Base-by-base conservation (phyloP, 1,140 invertebrate genomes). In the Cherax destructor region DNA sequence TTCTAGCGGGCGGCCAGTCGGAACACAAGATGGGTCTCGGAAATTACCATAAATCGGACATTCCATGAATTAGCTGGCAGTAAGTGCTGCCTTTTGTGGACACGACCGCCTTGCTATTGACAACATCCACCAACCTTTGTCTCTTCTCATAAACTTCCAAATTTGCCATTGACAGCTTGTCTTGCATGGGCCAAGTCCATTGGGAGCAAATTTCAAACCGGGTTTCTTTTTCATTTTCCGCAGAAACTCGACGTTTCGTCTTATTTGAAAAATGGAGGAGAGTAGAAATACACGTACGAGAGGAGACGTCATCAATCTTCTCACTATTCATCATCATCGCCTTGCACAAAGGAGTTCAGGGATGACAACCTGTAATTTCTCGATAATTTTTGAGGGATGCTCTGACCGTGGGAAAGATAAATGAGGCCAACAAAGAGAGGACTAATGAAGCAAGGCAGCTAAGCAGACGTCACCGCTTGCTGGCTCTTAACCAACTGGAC, bases 361-460 rank as follows among this genome's bases (percentile, higher is more conserved):
- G 80, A 30, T 59, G 80, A 83, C 80, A 83, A 61, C 80, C 80
- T 61, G 59, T 61, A 61, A 83, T 83, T 83, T 83, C 80, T 83
- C n/a, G 80, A 83, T 83, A 83, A 83, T 83, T 59, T 83, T 83
- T 83, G 80, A 83, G 52, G 30, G 18, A 83, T 61, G 80, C 24
- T 56, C 80, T 59, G 5, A 52, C 56, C 80, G 80, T 50, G 80
- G 52, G 80, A 83, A 61, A 83, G 80, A 52, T 83, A 61, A 56
- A 83, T 83, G 80, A 74, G 18, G 52, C 52, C 13, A 59, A 83
- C 80, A 83, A 59, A 83, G 52, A 24, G 21, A n/a, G 3, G 80
- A 83, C 21, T 59, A 83, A 83, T 83, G 80, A 83, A 30, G 7
- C 69, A n/a, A 41, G 47, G 13, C n/a, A n/a, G 7, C 69, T 74